Conservation (phyloP, 2,888 invertebrate species). For the Pyrrhosoma nymphula region DNA sequence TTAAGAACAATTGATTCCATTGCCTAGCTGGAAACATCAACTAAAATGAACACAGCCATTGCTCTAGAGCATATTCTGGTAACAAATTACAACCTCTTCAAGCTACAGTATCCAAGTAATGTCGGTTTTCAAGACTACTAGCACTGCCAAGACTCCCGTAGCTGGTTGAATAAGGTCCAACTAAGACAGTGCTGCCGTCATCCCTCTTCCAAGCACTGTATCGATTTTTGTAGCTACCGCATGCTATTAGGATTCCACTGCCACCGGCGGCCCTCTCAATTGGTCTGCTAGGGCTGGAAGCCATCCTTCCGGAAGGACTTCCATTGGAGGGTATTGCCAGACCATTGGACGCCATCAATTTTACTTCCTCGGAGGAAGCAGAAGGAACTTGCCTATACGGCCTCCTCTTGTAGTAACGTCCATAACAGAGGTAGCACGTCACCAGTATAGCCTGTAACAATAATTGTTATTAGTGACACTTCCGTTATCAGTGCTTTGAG, state of each 20-base stretch:
- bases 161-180: slow-evolving; percentile 81
- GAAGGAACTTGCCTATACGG: slow-evolving; percentile 73
- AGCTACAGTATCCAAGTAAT: slow-evolving; percentile 26
- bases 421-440: slow-evolving; percentile 76
- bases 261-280: slow-evolving; percentile 85
- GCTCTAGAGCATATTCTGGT: background rate
- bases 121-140: slow-evolving; percentile 39
- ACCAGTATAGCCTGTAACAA: slow-evolving; percentile 76
- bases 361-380: slow-evolving; percentile 74
- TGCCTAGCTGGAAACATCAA: background rate
- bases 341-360: slow-evolving; percentile 68
- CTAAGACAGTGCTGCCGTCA: slow-evolving; percentile 77
- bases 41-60: slow-evolving; percentile 22
- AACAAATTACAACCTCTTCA: background rate
- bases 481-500: too few relatives aligned
- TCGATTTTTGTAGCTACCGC: slow-evolving; percentile 87
- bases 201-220: slow-evolving; percentile 78
- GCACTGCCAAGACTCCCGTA: slow-evolving; percentile 78
- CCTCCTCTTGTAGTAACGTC: slow-evolving; percentile 75
- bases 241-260: slow-evolving; percentile 87
- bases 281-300: slow-evolving; percentile 74
- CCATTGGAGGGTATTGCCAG: slow-evolving; percentile 26
- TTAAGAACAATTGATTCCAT: background rate
- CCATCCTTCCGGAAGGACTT: slow-evolving; percentile 13
- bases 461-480: background rate